These are phyloP conservation scores for Contarinia nasturtii DNA, from an alignment of 1,140 invertebrate species.

Conservation along the genomic window DNA sequence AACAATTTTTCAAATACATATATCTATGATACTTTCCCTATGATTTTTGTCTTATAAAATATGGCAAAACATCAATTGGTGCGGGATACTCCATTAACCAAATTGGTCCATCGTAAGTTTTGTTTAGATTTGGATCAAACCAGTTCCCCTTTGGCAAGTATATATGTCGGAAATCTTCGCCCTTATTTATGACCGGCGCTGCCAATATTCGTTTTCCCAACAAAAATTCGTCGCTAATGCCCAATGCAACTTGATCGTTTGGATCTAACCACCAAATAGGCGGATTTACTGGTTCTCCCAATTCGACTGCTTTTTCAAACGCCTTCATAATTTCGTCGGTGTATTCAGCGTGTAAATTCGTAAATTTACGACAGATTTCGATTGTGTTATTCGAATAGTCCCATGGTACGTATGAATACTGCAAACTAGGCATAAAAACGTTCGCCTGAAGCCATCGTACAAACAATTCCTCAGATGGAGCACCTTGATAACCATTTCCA, in stretches of 20 bases:
- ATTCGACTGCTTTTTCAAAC: slow-evolving; percentile 34
- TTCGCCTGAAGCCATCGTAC: slow-evolving; percentile 78
- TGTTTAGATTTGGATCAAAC: slow-evolving; percentile 31
- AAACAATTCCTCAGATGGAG: slow-evolving; percentile 59
- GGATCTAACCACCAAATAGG: slow-evolving; percentile 66
- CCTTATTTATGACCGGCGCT: slow-evolving; percentile 57
- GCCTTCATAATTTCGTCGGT: slow-evolving; percentile 37
- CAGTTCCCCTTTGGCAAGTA: slow-evolving; percentile 57
- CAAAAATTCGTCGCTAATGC: slow-evolving; percentile 54
- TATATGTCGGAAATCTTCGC: slow-evolving; percentile 41
- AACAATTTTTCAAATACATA: too few relatives aligned
- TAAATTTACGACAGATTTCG: slow-evolving; percentile 41
- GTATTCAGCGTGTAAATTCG: slow-evolving; percentile 46
- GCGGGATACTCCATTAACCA: background rate
- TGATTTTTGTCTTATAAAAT: background rate
- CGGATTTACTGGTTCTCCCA: slow-evolving; percentile 59
- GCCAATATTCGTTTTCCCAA: slow-evolving; percentile 69
- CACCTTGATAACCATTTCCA: slow-evolving; percentile 57
- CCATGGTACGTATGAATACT: slow-evolving; percentile 81
- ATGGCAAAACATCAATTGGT: background rate
- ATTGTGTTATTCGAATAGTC: slow-evolving; percentile 54
- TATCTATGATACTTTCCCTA: too few relatives aligned
- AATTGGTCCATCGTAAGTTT: slow-evolving; percentile 26
- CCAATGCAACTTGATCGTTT: slow-evolving; percentile 36
- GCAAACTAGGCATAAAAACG: slow-evolving; percentile 68